Evolutionary conservation across 2,888 invertebrate species (phyloP), one percentile per base, ranked within the genome.

Genomic region (Mylabris sibirica): DNA sequence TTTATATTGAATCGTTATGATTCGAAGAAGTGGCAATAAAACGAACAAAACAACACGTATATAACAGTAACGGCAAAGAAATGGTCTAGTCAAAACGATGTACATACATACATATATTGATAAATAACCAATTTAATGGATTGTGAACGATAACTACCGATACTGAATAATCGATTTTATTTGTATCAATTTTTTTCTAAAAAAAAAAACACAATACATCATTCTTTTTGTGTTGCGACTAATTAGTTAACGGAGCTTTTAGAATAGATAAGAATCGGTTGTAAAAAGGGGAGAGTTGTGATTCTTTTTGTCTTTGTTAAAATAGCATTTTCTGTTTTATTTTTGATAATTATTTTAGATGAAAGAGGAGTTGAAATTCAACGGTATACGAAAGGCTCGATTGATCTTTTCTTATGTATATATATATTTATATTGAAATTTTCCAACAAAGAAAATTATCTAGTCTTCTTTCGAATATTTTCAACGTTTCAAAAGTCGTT

Each of bases 81-180:
- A 78, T 77, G 77, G 75, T 74, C 75, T 76, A 79, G 76, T 78
- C 76, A 77, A 77, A 77, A 73, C 75, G 75, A 80, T 78, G 53
- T 53, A 53, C 6, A 77, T 78, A 53, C 6, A 77, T 78, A 30
- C 30, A 78, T 77, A 76, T 77, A 76, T 77, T 78, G 79, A 81
- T 80, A 80, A 76, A 78, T 78, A 81, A 79, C 76, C 76, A 76
- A 79, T 78, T 76, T 78, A 81, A 81, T 80, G 80, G 80, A 72
- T 78, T 76, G 80, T 79, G 77, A 80, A 76, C 80, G 80, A 81
- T 81, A 81, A 79, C 75, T 77, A 75, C 73, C 76, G 75, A 75
- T 79, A 80, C 78, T 78, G 79, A 76, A 77, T n/a, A 80, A 80
- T 80, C 81, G 79, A 81, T 80, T 77, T 75, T 71, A 75, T 73